Percentiles rank a stretch among this genome's conserved stretches.
phyloP scores from a whole-genome alignment of 2,113 vertebrate species.

The Alethe diademata region DNA sequence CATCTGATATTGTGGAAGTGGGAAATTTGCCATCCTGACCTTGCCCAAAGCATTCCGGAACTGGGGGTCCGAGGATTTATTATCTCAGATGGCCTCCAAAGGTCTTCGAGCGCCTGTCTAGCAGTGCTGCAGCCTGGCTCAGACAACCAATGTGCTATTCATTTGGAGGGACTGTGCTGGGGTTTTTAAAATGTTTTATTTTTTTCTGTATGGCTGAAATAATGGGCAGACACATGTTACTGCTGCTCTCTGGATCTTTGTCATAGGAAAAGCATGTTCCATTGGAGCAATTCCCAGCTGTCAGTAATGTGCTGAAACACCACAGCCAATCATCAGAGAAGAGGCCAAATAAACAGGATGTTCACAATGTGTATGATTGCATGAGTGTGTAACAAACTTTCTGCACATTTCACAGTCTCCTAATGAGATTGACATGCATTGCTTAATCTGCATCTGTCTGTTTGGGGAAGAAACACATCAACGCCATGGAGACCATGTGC shows the following conservation, averaged over 20 bases:
- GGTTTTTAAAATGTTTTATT: neutral
- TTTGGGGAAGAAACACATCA: slow-evolving; percentile 66
- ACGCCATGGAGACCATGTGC: slow-evolving; percentile 63
- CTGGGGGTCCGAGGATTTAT: slow-evolving; percentile 86
- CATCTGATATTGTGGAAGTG: slow-evolving; percentile 98
- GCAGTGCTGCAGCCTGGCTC: slow-evolving; percentile 28
- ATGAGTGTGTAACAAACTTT: slow-evolving; percentile 81
- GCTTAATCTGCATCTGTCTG: slow-evolving; percentile 74
- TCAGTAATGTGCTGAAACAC: slow-evolving; percentile 83
- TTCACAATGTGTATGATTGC: slow-evolving; percentile 79
- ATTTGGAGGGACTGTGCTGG: slow-evolving; percentile 72
- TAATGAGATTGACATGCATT: slow-evolving; percentile 75
- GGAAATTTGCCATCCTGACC: slow-evolving; percentile 90
- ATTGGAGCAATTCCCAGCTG: slow-evolving; percentile 90
- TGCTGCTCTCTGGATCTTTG: slow-evolving; percentile 82
- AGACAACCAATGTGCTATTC: slow-evolving; percentile 79
- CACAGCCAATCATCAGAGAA: slow-evolving; percentile 79
- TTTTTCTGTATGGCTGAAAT: slow-evolving; percentile 21
- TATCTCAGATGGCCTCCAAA: slow-evolving; percentile 84
- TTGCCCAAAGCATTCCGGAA: slow-evolving; percentile 93
- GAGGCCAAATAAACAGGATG: slow-evolving; percentile 89
- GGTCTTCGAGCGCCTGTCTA: slow-evolving; percentile 71
- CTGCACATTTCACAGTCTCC: slow-evolving; percentile 74
- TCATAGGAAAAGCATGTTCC: slow-evolving; percentile 96
- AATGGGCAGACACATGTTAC: slow-evolving; percentile 84